phyloP scores from a whole-genome alignment of 2,888 invertebrate species.

The Xestia sexstrigata region DNA sequence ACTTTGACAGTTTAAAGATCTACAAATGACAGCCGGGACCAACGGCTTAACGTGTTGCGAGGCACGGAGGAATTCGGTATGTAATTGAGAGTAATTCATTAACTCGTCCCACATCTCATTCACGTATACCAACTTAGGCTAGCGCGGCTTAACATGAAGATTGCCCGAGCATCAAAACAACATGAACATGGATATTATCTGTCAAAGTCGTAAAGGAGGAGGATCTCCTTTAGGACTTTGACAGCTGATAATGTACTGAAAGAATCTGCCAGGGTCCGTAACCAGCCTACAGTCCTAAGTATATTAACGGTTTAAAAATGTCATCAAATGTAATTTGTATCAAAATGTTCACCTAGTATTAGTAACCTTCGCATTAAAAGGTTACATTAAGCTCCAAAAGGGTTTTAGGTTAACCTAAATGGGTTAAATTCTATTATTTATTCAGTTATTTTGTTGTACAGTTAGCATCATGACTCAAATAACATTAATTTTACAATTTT shows the following conservation, averaged over 20 bases:
- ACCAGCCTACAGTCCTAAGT: not conserved
- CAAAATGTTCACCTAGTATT: not conserved
- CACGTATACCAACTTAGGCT: too few species aligned
- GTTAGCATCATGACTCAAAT: constrained; percentile 4
- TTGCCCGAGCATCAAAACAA: too few species aligned
- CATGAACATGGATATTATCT: too few species aligned
- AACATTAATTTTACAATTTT: not conserved
- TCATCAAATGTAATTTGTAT: not conserved
- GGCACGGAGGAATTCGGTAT: too few species aligned
- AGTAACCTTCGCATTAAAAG: constrained; percentile 12
- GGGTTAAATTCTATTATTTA: constrained; percentile 22
- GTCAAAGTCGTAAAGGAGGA: too few species aligned
- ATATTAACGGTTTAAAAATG: not conserved
- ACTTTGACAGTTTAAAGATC: too few species aligned
- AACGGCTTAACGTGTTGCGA: not conserved
- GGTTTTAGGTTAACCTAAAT: constrained; percentile 26
- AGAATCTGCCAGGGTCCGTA: not conserved
- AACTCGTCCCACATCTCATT: too few species aligned
- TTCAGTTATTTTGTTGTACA: constrained; percentile 13
- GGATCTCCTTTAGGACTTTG: too few species aligned
- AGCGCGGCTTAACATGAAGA: too few species aligned
- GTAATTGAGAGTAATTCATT: too few species aligned
- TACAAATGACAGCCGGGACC: too few species aligned
- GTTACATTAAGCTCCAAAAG: constrained; percentile 13
- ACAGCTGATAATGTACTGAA: too few species aligned